phyloP scores from a whole-genome alignment of 2,797 vertebrate genomes.

The Onychomys arenicola region DNA sequence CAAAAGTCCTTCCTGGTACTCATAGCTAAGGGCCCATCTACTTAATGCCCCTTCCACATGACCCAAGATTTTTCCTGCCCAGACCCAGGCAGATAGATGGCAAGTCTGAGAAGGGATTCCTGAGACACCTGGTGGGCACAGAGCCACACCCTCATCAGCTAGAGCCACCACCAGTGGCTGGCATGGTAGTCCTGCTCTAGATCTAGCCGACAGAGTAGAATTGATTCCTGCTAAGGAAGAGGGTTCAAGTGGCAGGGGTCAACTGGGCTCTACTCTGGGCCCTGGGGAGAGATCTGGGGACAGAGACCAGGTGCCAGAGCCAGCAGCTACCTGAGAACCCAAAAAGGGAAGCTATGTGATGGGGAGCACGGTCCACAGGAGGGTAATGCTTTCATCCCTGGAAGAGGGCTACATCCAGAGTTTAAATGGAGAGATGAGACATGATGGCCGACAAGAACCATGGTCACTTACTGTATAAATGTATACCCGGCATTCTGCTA shows the following conservation, averaged over 20 bases:
- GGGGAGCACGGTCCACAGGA: neutral
- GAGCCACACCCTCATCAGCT: neutral
- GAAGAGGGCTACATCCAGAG: neutral
- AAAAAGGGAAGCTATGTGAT: neutral
- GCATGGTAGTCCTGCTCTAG: neutral
- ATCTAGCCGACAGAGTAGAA: neutral
- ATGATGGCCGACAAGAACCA: neutral
- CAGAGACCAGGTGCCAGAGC: neutral
- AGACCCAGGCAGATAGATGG: neutral
- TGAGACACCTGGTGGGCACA: neutral
- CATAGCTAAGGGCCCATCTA: neutral
- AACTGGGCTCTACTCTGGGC: neutral
- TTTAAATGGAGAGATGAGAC: neutral
- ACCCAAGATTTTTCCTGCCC: neutral
- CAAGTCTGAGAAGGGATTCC: neutral
- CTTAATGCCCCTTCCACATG: neutral
- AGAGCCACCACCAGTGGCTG: neutral
- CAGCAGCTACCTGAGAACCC: neutral
- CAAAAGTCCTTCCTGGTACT: neutral
- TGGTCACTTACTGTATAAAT: neutral
- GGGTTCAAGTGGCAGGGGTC: neutral
- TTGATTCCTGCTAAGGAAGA: neutral
- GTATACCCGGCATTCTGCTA: neutral
- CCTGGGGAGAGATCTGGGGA: neutral
- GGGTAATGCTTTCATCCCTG: neutral